Evolutionary conservation across 2,888 invertebrate species (phyloP).

Genomic region (Sinhomidia bicolor): DNA sequence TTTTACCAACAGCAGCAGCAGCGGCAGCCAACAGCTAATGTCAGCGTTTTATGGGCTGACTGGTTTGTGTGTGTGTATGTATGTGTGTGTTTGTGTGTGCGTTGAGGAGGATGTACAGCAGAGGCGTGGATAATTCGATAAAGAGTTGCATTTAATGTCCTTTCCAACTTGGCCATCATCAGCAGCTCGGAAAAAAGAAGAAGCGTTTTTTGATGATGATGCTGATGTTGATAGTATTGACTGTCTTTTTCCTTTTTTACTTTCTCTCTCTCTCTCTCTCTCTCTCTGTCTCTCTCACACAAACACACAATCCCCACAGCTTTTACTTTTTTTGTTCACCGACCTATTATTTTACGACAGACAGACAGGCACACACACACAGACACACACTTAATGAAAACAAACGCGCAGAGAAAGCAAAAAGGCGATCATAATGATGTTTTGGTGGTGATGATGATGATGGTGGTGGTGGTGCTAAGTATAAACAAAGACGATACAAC

Average conservation of each 20-base stretch:
- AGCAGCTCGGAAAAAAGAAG: background rate
- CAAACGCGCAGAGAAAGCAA: constrained; percentile 43
- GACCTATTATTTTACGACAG: constrained; percentile 28
- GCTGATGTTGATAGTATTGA: constrained; percentile 26
- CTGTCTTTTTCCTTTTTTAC: background rate
- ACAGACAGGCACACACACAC: background rate
- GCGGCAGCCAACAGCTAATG: too few relatives aligned
- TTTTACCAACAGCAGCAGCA: too few relatives aligned
- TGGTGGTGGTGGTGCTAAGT: background rate
- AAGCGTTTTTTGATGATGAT: constrained; percentile 22
- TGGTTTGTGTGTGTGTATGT: background rate
- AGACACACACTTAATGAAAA: constrained; percentile 50
- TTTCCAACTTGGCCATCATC: background rate
- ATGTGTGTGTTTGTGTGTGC: background rate
- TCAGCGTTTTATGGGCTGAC: background rate
- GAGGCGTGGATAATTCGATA: constrained; percentile 64
- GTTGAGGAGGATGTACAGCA: background rate
- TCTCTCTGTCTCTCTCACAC: too few relatives aligned
- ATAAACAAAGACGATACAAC: too few relatives aligned
- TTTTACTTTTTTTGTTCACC: constrained; percentile 6
- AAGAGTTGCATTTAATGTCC: constrained; percentile 55
- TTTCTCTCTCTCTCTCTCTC: too few relatives aligned
- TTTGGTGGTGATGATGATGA: background rate
- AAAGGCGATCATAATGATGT: background rate
- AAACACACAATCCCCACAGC: background rate